Conservation (phyloP, 2,888 invertebrate genomes). For the Carabus problematicus region DNA sequence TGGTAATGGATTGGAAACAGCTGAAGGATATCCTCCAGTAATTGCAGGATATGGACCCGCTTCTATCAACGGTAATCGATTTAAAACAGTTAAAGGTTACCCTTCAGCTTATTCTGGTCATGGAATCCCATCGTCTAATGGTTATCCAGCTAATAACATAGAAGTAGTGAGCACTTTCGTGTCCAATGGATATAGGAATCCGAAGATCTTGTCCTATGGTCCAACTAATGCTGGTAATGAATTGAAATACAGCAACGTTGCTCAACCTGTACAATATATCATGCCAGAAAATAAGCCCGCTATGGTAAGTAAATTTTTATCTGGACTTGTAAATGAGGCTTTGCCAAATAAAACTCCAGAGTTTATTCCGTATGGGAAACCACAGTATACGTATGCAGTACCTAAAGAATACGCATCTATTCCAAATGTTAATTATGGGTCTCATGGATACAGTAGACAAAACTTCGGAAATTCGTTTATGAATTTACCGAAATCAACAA, state of each 20-base stretch:
- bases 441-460: neutral
- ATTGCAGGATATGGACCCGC: conserved; percentile 2
- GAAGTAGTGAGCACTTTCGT: neutral
- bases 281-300: too few relatives aligned
- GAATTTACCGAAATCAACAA: neutral
- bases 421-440: neutral
- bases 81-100: neutral
- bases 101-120: neutral
- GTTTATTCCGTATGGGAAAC: conserved; percentile 12
- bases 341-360: conserved; percentile 4
- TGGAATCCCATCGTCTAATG: neutral
- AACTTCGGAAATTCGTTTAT: neutral
- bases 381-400: conserved; percentile 17
- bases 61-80: neutral
- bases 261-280: too few relatives aligned
- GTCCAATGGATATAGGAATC: conserved; percentile 1
- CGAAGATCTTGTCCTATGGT: conserved; percentile 1
- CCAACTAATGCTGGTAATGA: neutral
- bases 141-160: neutral
- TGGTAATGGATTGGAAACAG: too few relatives aligned
- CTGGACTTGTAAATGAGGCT: neutral
- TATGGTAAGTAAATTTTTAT: too few relatives aligned
- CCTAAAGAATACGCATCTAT: conserved; percentile 27
- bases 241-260: neutral
- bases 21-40: neutral